Conservation (phyloP, 1,140 invertebrate genomes). For the Trachelipus rathkii region DNA sequence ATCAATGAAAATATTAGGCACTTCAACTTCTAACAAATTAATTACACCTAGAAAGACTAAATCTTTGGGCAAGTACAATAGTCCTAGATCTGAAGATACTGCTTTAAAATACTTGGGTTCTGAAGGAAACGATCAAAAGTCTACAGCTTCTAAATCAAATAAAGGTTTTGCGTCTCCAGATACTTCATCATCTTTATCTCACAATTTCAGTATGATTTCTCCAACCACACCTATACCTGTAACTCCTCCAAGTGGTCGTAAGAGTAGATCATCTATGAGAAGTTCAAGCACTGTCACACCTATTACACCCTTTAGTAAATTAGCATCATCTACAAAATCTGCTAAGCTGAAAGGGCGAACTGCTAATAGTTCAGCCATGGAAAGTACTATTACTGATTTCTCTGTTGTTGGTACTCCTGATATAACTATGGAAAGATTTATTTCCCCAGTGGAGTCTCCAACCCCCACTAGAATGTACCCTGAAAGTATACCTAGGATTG, state of each 20-base stretch:
- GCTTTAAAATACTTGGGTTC: no score
- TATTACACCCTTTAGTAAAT: not conserved
- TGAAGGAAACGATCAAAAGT: no score
- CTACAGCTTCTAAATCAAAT: no score
- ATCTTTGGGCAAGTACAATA: no score
- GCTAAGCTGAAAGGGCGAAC: not conserved
- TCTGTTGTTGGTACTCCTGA: slow-evolving; percentile 35
- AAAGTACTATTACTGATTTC: slow-evolving; percentile 37
- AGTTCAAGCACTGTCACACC: not conserved
- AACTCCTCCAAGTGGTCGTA: not conserved
- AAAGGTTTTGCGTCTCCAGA: not conserved
- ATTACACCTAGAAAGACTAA: no score
- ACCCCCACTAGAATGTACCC: slow-evolving; percentile 13
- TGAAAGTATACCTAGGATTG: slow-evolving; percentile 22
- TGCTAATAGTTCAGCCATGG: slow-evolving; percentile 6
- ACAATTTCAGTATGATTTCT: slow-evolving; percentile 3
- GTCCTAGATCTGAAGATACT: not conserved
- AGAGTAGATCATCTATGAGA: not conserved
- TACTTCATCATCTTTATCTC: not conserved
- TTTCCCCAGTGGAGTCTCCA: slow-evolving; percentile 36
- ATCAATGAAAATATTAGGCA: no score
- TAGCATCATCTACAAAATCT: not conserved
- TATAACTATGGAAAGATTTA: slow-evolving; percentile 32
- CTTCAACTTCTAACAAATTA: no score
- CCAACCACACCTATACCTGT: not conserved